A percentile compares a stretch with the other conserved stretches of the same genome.
These are phyloP conservation scores for Dexiosoma caninum DNA, from an alignment of 2,888 invertebrate species.

Conservation along the genomic window DNA sequence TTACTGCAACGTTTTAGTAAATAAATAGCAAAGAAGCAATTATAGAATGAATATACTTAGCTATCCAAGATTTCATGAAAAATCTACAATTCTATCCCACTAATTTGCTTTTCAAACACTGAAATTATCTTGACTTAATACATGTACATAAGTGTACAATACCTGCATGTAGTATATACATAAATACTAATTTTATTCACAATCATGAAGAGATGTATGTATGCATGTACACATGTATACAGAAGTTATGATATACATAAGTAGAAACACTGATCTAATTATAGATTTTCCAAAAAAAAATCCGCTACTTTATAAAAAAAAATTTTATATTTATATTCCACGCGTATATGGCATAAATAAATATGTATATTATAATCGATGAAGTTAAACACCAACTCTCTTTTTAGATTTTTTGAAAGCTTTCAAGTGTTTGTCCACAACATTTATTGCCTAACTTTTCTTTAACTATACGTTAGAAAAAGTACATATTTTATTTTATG, in stretches of 20 bases:
- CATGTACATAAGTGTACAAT: background rate
- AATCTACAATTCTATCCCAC: no score
- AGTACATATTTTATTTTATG: constrained; percentile 6
- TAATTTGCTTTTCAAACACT: no score
- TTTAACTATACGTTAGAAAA: no score
- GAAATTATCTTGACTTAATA: no score
- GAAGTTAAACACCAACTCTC: background rate
- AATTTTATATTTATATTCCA: background rate
- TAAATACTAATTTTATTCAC: background rate
- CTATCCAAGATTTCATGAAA: no score
- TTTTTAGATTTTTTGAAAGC: background rate
- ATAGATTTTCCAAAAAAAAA: constrained; percentile 48
- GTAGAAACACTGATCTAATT: constrained; percentile 31
- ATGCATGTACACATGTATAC: background rate
- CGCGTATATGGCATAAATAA: background rate
- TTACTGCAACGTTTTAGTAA: no score
- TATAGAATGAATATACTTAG: no score
- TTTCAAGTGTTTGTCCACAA: background rate
- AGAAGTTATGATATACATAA: background rate
- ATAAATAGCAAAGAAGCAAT: no score
- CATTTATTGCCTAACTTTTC: constrained; percentile 3
- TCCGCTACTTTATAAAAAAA: background rate
- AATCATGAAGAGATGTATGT: background rate
- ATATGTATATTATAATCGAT: background rate
- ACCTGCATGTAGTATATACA: background rate